These are phyloP conservation scores for Limnothrissa miodon DNA, from an alignment of 2,113 vertebrate species.

Conservation along the genomic window DNA sequence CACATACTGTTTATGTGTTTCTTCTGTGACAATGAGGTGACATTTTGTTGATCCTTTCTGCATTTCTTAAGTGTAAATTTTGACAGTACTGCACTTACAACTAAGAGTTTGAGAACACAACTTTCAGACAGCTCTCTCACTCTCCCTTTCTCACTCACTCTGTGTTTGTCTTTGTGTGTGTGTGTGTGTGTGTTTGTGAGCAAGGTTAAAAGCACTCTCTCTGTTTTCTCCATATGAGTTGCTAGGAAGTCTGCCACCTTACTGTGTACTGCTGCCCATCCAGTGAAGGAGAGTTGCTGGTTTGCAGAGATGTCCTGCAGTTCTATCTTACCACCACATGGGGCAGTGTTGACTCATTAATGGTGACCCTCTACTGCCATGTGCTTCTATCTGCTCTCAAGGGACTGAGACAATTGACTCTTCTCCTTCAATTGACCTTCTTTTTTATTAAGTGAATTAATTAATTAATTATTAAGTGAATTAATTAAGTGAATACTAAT, in stretches of 20 bases:
- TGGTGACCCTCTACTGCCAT: conserved; percentile 11
- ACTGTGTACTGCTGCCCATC: conserved; percentile 38
- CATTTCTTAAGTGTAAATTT: neutral
- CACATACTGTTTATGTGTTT: conserved; percentile 45
- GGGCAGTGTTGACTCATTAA: conserved; percentile 69
- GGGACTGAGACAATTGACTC: neutral
- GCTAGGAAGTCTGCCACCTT: neutral
- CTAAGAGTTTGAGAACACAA: neutral
- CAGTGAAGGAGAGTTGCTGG: conserved; percentile 12
- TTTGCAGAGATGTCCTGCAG: conserved; percentile 10
- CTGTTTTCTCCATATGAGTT: neutral
- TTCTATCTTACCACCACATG: conserved; percentile 53
- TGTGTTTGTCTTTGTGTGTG: conserved; percentile 39
- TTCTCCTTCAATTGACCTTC: no score
- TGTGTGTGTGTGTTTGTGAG: neutral
- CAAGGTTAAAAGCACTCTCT: neutral
- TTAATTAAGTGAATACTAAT: no score
- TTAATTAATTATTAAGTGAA: no score
- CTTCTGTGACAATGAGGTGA: conserved; percentile 44
- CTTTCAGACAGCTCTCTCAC: neutral
- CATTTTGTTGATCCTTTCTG: neutral
- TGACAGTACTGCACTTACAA: neutral
- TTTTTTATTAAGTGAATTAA: no score
- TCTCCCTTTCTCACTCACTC: neutral
- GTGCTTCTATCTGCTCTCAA: neutral